Conservation (phyloP, 2,888 invertebrate genomes). For the Mythimna lalbum region DNA sequence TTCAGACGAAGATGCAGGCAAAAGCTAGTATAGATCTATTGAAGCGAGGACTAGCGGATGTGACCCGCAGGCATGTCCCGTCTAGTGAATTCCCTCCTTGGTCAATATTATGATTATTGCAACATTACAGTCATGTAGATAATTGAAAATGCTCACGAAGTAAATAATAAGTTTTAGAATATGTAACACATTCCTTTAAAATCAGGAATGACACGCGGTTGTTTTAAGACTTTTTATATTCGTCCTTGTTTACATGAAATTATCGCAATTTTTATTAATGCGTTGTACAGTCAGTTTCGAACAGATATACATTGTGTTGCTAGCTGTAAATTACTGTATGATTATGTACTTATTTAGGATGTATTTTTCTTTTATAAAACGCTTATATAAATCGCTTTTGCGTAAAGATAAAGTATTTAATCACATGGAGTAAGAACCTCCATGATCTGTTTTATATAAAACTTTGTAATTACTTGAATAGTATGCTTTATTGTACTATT, state of each 20-base stretch:
- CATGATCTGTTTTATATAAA: slow-evolving; percentile 8
- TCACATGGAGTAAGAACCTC: not conserved
- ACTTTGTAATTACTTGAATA: not conserved
- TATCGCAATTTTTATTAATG: slow-evolving; percentile 13
- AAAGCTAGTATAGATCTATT: no score
- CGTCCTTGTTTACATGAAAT: slow-evolving; percentile 50
- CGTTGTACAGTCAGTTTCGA: slow-evolving; percentile 20
- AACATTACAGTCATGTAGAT: slow-evolving; percentile 49
- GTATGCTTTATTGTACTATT: not conserved
- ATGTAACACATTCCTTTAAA: slow-evolving; percentile 64
- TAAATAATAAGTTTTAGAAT: slow-evolving; percentile 60
- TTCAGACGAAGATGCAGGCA: no score
- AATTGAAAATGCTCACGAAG: slow-evolving; percentile 67
- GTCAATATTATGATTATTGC: slow-evolving; percentile 7
- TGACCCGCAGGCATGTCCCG: not conserved
- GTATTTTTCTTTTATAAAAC: slow-evolving; percentile 13
- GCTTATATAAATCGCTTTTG: slow-evolving; percentile 38
- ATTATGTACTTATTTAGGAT: slow-evolving; percentile 42
- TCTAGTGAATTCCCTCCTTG: not conserved
- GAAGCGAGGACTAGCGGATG: not conserved
- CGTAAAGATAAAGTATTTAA: slow-evolving; percentile 8
- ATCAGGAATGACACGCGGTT: slow-evolving; percentile 57
- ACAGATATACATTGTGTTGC: slow-evolving; percentile 16
- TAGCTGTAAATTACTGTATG: slow-evolving; percentile 29
- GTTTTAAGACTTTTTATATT: slow-evolving; percentile 54